A percentile compares a stretch with the other conserved stretches of the same genome.
Evolutionary conservation across 2,797 vertebrate genomes (phyloP).

Genomic region (Syncerus caffer): DNA sequence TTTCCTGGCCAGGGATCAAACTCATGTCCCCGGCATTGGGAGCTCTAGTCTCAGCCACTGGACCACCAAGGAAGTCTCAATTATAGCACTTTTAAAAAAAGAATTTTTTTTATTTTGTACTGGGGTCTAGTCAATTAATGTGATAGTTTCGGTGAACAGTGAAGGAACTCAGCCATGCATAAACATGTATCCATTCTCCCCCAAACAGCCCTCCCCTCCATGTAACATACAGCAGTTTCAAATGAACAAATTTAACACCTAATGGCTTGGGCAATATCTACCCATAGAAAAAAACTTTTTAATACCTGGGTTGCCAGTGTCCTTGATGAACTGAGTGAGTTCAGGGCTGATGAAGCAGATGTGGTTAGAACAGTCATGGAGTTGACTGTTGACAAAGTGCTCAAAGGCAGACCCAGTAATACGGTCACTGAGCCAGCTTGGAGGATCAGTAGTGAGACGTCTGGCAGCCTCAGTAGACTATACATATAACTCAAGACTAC

Average conservation of each 20-base stretch:
- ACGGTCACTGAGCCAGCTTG: conserved; percentile 94
- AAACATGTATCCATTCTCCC: not conserved
- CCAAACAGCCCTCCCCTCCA: not conserved
- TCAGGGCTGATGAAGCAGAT: conserved; percentile 94
- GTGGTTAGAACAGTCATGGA: conserved; percentile 83
- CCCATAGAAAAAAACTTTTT: fast-evolving
- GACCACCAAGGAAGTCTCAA: not conserved
- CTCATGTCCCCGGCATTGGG: not conserved
- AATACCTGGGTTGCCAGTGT: conserved; percentile 85
- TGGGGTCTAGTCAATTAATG: not conserved
- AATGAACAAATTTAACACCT: not conserved
- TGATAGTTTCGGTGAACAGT: fast-evolving
- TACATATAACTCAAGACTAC: conserved; percentile 96
- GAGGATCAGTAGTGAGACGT: conserved; percentile 79
- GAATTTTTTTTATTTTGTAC: not conserved
- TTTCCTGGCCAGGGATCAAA: not conserved
- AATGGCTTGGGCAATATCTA: not conserved
- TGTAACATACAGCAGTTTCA: not conserved
- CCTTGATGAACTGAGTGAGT: conserved; percentile 98
- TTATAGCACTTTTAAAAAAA: not conserved
- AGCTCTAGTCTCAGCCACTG: not conserved
- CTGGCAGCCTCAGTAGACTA: conserved; percentile 92
- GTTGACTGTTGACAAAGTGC: conserved; percentile 89
- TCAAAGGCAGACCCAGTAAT: conserved; percentile 97
- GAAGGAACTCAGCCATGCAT: not conserved